phyloP scores from a whole-genome alignment of 2,888 invertebrate genomes.

The Pharmacophagus antenor region DNA sequence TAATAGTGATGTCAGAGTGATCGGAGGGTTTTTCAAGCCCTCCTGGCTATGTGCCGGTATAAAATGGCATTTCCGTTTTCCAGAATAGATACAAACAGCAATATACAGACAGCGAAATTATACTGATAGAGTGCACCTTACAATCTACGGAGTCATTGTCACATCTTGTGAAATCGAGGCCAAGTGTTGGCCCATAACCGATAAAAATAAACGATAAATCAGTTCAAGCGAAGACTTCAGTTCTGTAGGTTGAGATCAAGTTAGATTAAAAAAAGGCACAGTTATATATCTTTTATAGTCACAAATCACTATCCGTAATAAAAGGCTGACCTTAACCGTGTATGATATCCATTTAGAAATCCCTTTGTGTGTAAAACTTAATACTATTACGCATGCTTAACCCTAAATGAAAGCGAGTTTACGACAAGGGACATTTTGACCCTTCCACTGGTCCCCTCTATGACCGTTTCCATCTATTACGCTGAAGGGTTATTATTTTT shows the following conservation, averaged over 20 bases:
- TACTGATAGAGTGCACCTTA: too few relatives aligned
- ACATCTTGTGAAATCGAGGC: neutral
- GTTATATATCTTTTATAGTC: neutral
- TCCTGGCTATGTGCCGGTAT: too few relatives aligned
- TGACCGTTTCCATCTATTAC: conserved; percentile 13
- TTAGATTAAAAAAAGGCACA: neutral
- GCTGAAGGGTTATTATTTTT: conserved; percentile 23
- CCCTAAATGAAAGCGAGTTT: conserved; percentile 22
- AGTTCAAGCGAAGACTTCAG: too few relatives aligned
- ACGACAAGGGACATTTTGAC: conserved; percentile 23
- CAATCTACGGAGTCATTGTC: too few relatives aligned
- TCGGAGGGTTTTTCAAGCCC: too few relatives aligned
- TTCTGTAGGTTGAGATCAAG: neutral
- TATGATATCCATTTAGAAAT: neutral
- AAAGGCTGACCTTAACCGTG: neutral
- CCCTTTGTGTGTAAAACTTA: conserved; percentile 17
- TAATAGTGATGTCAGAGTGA: too few relatives aligned
- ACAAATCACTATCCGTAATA: neutral
- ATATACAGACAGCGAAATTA: too few relatives aligned
- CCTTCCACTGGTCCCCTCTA: conserved; percentile 5
- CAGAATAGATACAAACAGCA: too few relatives aligned
- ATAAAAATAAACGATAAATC: neutral
- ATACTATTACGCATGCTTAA: conserved; percentile 23
- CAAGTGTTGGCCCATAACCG: neutral
- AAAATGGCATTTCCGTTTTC: too few relatives aligned